Evolutionary conservation across 2,888 invertebrate genomes (phyloP), one percentile per base, ranked within the genome.

Genomic region (Chalcis sispes): DNA sequence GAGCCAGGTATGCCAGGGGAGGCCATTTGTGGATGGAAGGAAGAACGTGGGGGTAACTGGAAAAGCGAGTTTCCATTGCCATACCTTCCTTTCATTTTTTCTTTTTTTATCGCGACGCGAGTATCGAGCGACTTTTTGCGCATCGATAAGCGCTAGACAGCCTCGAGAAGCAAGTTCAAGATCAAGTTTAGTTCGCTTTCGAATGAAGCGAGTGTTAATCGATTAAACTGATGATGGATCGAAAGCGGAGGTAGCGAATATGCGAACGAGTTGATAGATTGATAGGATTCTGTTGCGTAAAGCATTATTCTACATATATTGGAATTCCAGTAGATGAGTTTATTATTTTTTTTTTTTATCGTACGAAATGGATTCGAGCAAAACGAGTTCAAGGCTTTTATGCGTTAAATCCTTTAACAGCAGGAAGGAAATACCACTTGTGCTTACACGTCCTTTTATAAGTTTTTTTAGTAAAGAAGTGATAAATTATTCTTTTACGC

Each of bases 181-280:
- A 76, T 76, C 76, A 72, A 67, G 76, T 72, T 69, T 50, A 72
- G 32, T 77, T 72, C 61, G 18, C 76, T 77, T 72, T 77, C 72
- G 50, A 71, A 75, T 32, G 40, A 10, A 25, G 23, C 42, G 18
- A 29, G 29, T n/a, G n/a, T n/a, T n/a, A n/a, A n/a, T 18, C n/a
- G 25, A 42, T 42, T 10, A 7, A 42, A 48, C 50, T 46, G 40
- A 48, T 61, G 46, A 48, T 62, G 42, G 58, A 69, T 72, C 18
- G 61, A 59, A 70, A 52, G 42, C 29, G 46, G 58, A 69, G 40
- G 7, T 36, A 75, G 48, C 15, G 62, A 36, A 25, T 29, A 3
- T 15, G 25, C 23, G 52, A 23, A 48, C 61, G 15, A 13, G 7
- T n/a, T 29, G 13, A 52, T 13, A 20, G 36, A 66, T 69, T 36